Conservation (phyloP, 2,113 vertebrate genomes). For the Xiphophorus couchianus region DNA sequence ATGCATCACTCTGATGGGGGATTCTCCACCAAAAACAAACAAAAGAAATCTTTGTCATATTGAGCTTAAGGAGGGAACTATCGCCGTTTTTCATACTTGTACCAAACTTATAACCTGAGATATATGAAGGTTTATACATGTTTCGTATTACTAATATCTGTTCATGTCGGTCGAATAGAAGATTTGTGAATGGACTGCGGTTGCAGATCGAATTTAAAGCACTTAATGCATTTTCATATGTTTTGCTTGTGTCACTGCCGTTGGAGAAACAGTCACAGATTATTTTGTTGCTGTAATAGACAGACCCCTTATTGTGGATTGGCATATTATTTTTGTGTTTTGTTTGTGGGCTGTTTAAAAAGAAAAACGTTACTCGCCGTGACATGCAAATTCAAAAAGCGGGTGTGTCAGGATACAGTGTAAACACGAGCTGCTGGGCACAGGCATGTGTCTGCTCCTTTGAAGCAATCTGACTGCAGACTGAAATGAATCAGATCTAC, state of each 20-base stretch:
- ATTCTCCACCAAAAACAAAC: slow-evolving; percentile 34
- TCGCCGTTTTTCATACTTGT: slow-evolving; percentile 66
- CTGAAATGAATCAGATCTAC: neutral
- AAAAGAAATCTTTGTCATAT: slow-evolving; percentile 40
- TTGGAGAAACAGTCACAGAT: slow-evolving; percentile 21
- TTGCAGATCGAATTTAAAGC: slow-evolving; percentile 71
- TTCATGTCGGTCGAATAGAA: slow-evolving; percentile 47
- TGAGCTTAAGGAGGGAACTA: slow-evolving; percentile 47
- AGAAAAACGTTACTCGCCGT: neutral
- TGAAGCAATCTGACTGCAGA: neutral
- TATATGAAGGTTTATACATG: slow-evolving; percentile 74
- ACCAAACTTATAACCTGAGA: slow-evolving; percentile 73
- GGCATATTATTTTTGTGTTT: slow-evolving; percentile 6
- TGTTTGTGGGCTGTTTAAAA: slow-evolving; percentile 19
- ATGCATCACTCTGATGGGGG: slow-evolving; percentile 64
- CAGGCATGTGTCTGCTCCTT: neutral
- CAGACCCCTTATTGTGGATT: slow-evolving; percentile 5
- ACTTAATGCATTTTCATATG: slow-evolving; percentile 70
- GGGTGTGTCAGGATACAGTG: slow-evolving; percentile 12
- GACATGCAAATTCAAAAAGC: slow-evolving; percentile 35
- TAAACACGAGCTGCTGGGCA: slow-evolving; percentile 12
- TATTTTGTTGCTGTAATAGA: slow-evolving; percentile 1
- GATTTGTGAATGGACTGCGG: slow-evolving; percentile 47
- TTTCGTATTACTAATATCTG: slow-evolving; percentile 70
- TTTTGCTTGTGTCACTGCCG: slow-evolving; percentile 44